Conservation (phyloP, 2,797 vertebrate species). For the Cossypha polioptera region DNA sequence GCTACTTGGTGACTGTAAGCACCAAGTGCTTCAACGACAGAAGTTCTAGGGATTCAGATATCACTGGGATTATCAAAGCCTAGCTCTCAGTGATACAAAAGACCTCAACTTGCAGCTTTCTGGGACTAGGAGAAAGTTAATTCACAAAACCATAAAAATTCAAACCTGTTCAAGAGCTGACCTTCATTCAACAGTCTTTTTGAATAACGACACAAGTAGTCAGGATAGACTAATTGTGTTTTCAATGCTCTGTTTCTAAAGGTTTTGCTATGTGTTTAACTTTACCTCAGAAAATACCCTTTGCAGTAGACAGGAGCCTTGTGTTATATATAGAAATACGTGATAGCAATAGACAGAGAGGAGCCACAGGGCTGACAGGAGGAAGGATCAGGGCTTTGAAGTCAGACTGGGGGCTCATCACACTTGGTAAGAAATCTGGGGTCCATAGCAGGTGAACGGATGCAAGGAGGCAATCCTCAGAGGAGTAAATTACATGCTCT, state of each 20-base stretch:
- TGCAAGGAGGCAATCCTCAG: not conserved
- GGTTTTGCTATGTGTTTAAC: not conserved
- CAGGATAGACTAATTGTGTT: not conserved
- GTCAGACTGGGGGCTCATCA: not conserved
- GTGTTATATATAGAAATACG: constrained; percentile 7
- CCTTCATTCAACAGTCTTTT: not conserved
- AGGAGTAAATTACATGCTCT: not conserved
- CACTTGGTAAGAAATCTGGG: not conserved
- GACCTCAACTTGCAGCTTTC: not conserved
- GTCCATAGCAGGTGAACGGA: not conserved
- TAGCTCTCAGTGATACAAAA: not conserved
- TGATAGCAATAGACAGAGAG: constrained; percentile 2
- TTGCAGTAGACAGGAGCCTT: not conserved
- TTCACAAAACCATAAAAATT: constrained; percentile 7
- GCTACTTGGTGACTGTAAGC: not conserved
- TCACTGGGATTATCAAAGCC: constrained; percentile 16
- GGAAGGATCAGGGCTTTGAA: not conserved
- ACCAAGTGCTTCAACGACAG: rapidly evolving
- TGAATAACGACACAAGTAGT: not conserved
- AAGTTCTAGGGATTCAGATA: not conserved
- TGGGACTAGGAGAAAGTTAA: not conserved
- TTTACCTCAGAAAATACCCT: constrained; percentile 3
- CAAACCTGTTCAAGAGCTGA: constrained; percentile 1
- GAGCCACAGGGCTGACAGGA: not conserved
- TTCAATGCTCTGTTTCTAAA: constrained; percentile 6